Conservation (phyloP, 2,113 vertebrate species). For the Colaptes auratus region DNA sequence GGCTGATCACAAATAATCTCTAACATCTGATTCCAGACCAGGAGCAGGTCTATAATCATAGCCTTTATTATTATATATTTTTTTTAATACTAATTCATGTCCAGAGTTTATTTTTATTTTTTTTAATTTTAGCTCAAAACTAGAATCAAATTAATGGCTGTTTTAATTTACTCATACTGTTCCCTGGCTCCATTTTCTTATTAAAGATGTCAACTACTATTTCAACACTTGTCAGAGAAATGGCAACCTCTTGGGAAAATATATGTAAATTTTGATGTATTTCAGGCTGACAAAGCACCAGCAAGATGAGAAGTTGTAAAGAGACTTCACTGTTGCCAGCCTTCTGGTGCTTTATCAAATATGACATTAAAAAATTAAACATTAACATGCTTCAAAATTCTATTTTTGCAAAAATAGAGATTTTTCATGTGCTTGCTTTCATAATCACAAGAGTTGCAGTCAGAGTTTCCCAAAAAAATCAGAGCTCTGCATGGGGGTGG, state of each 20-base stretch:
- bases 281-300: background rate
- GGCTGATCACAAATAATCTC: background rate
- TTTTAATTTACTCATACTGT: constrained; percentile 7
- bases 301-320: background rate
- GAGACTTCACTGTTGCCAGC: background rate
- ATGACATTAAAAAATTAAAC: background rate
- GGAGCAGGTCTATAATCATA: background rate
- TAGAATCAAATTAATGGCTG: background rate
- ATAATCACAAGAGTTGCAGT: background rate
- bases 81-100: background rate
- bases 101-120: background rate
- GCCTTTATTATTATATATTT: too few relatives aligned
- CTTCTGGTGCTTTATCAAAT: background rate
- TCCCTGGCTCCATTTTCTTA: background rate
- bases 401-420: background rate
- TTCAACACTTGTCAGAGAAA: constrained; percentile 10
- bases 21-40: background rate
- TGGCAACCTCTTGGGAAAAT: background rate
- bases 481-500: background rate
- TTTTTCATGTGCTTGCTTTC: background rate
- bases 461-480: background rate
- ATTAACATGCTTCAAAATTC: background rate
- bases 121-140: background rate
- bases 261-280: background rate
- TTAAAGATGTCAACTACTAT: background rate